Evolutionary conservation across 1,140 invertebrate genomes (phyloP).

Genomic region (Drosophila prosaltans): DNA sequence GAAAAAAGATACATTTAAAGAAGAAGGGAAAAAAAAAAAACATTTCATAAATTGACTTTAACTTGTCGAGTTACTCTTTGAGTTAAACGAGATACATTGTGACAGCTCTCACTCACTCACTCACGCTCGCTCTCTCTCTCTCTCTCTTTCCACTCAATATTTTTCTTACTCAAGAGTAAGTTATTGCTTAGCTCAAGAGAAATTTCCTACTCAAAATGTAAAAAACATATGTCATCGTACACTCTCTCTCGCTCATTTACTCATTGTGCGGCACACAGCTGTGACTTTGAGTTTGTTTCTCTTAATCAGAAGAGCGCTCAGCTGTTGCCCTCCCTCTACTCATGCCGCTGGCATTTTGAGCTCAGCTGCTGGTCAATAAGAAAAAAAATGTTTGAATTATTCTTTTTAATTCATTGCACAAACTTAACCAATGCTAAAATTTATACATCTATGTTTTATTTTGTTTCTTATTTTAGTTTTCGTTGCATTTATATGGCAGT

Average conservation of each 20-base stretch:
- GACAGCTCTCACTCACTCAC: too few relatives aligned
- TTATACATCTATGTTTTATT: not conserved
- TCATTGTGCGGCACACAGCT: conserved; percentile 4
- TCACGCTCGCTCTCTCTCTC: not conserved
- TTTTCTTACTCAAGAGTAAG: not conserved
- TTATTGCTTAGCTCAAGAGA: not conserved
- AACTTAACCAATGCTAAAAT: not conserved
- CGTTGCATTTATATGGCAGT: too few relatives aligned
- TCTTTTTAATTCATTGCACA: too few relatives aligned
- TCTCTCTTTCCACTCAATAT: not conserved
- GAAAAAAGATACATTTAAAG: not conserved
- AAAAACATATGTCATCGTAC: not conserved
- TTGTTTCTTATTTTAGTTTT: not conserved
- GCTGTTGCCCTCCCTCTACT: not conserved
- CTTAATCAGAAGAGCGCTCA: not conserved
- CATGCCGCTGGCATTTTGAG: not conserved
- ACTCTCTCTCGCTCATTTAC: not conserved
- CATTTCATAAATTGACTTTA: not conserved
- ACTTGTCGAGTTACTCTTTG: not conserved
- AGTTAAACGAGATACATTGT: not conserved
- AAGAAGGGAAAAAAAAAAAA: not conserved
- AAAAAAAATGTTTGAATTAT: not conserved
- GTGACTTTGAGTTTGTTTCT: conserved; percentile 1
- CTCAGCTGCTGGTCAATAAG: conserved; percentile 5
- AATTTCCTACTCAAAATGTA: not conserved